These are phyloP conservation scores for Oxyura jamaicensis DNA, from an alignment of 2,113 vertebrate species.

Conservation along the genomic window DNA sequence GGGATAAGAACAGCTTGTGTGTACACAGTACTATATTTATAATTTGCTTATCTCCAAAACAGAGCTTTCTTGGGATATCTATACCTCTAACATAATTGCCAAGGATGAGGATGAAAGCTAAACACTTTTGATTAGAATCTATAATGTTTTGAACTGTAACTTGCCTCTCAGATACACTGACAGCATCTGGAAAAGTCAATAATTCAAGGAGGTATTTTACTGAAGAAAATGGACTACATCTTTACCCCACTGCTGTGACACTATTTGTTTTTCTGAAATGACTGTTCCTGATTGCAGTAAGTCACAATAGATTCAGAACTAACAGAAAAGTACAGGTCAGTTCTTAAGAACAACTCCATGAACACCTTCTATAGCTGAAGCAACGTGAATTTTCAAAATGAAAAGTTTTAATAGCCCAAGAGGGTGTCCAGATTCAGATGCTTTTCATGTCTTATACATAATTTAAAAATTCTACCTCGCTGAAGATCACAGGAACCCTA, in stretches of 20 bases:
- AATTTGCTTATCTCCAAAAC: not conserved
- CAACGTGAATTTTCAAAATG: not conserved
- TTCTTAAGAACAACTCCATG: not conserved
- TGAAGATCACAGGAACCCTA: not conserved
- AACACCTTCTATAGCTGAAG: not conserved
- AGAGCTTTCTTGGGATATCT: not conserved
- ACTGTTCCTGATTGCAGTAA: not conserved
- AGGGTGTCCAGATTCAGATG: not conserved
- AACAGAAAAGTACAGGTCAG: not conserved
- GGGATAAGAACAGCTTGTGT: not conserved
- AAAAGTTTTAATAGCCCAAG: not conserved
- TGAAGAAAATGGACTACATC: not conserved
- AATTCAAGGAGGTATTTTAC: not conserved
- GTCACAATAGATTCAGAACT: not conserved
- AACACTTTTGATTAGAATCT: not conserved
- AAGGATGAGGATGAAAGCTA: not conserved
- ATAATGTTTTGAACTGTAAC: not conserved
- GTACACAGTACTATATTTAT: not conserved
- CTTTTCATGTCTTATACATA: not conserved
- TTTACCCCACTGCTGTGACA: not conserved
- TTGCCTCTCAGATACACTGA: not conserved
- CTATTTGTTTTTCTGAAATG: not conserved
- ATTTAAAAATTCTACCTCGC: not conserved
- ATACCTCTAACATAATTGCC: not conserved
- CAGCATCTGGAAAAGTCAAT: not conserved